Evolutionary conservation across 2,888 invertebrate genomes (phyloP).

Genomic region (Maniola hyperantus): DNA sequence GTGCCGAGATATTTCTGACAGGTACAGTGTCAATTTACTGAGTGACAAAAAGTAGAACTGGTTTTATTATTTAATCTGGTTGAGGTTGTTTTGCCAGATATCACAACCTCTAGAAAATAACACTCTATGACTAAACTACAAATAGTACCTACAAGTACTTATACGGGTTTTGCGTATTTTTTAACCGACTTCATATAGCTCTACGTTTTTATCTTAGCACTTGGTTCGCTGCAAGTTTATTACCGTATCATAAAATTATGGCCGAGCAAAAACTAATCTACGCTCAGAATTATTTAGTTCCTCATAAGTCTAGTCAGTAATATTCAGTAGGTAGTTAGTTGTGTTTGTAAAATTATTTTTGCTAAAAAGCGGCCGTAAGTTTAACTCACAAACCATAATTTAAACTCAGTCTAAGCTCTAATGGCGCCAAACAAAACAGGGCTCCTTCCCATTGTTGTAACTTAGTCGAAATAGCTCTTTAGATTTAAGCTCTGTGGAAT

Average conservation of each 20-base stretch:
- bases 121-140: neutral
- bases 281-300: neutral
- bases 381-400: conserved; percentile 6
- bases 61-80: no score
- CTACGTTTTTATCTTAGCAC: conserved; percentile 30
- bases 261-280: conserved; percentile 16
- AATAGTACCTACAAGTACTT: neutral
- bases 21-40: no score
- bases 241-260: conserved; percentile 19
- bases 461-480: conserved; percentile 15
- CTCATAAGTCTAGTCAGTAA: neutral
- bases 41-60: no score
- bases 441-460: conserved; percentile 6
- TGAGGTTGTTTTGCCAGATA: no score
- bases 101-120: neutral
- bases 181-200: no score
- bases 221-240: conserved; percentile 26
- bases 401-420: conserved; percentile 1
- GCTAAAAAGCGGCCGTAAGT: neutral
- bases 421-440: conserved; percentile 11
- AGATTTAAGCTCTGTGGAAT: conserved; percentile 12
- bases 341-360: no score
- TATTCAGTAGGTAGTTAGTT: neutral
- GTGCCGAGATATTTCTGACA: no score
- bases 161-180: conserved; percentile 27